Evolutionary conservation across 2,888 invertebrate species (phyloP), one percentile per base, ranked within the genome.

Genomic region (Synanthedon tipuliformis): DNA sequence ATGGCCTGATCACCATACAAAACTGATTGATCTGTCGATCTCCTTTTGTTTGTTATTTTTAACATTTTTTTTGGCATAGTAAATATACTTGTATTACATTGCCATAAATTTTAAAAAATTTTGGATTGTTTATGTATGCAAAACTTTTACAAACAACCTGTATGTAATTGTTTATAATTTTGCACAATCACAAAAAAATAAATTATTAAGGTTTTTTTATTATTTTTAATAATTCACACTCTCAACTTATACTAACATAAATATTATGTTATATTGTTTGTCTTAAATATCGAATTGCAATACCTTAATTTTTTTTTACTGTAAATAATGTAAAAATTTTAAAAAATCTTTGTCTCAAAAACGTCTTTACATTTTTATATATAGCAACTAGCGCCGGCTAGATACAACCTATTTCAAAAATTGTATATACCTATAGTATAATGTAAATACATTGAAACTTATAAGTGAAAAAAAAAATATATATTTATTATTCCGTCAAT

Each of bases 401-500:
- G 75, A 59, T 57, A 58, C 71, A 65, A 63, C 61, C 56, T 56
- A 61, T 16, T 57, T 68, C 63, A 61, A 65, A 23, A 23, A 69
- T 57, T 85, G 81, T 84, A 84, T 58, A 81, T 81, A 84, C 34
- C 34, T 34, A 34, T 34, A 34, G 34, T 34, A 70, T 75, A 75
- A 64, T 84, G 81, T 84, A 84, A 73, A 83, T 83, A 83, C 51
- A 58, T 66, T 34, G 16, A 66, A 60, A 69, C 65, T 56, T 61
- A 55, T 69, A 73, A 69, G 70, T 77, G 68, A 78, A 50, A 77
- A 75, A 66, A 78, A 50, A 77, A 75, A 66, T 18, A 74, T 76
- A 79, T 81, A 80, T 81, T 79, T 84, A 85, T 81, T 84, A 85
- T 81, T 84, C 81, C 73, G 72, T 80, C 81, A 84, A 63, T 78